Conservation (phyloP, 2,888 invertebrate genomes). For the Poecilobothrus nobilitatus region DNA sequence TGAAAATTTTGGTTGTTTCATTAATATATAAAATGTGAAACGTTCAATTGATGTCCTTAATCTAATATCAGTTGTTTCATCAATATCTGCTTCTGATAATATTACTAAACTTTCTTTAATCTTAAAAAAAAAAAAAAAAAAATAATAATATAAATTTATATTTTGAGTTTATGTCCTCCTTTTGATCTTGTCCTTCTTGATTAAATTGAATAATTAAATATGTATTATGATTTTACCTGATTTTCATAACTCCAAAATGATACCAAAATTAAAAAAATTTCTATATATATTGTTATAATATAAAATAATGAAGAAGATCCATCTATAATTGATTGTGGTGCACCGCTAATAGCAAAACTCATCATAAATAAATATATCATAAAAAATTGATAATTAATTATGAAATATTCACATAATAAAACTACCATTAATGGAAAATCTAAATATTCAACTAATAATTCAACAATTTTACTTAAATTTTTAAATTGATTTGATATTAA, state of each 20-base stretch:
- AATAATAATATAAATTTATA: too few relatives aligned
- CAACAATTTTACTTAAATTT: conserved; percentile 11
- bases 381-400: conserved; percentile 17
- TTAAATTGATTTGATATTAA: conserved; percentile 13
- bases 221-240: background rate
- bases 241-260: background rate
- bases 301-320: background rate
- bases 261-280: background rate
- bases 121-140: too few relatives aligned
- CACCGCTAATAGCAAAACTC: conserved; percentile 1
- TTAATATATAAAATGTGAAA: conserved; percentile 31
- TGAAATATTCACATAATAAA: conserved; percentile 16
- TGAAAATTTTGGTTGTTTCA: conserved; percentile 30
- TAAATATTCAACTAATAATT: conserved; percentile 11
- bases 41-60: conserved; percentile 32
- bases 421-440: conserved; percentile 11
- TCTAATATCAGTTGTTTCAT: conserved; percentile 31
- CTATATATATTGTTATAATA: background rate
- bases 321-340: background rate
- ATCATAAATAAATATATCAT: conserved; percentile 14
- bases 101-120: conserved; percentile 29
- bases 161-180: too few relatives aligned
- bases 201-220: too few relatives aligned
- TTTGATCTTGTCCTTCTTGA: too few relatives aligned
- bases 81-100: conserved; percentile 28